Percentiles rank a stretch among this genome's conserved stretches.
Evolutionary conservation across 2,888 invertebrate species (phyloP).

Genomic region (Epirrhoe alternata): DNA sequence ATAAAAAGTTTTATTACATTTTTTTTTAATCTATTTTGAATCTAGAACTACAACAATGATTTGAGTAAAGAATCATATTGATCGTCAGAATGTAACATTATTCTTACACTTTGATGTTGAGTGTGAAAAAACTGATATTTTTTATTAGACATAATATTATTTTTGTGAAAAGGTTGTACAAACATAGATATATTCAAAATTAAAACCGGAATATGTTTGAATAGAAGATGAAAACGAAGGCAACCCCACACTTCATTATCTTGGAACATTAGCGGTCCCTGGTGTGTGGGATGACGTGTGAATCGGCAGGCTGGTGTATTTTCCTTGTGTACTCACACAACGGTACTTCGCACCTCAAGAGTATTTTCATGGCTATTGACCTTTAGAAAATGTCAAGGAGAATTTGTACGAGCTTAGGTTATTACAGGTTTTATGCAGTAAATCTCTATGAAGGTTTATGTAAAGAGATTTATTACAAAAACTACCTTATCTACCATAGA

Average conservation of each 20-base stretch:
- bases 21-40: not conserved
- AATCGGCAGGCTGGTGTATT: slow-evolving; percentile 12
- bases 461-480: too few relatives aligned
- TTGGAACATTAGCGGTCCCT: slow-evolving; percentile 18
- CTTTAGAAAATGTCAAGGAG: not conserved
- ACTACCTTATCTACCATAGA: too few relatives aligned
- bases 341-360: not conserved
- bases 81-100: too few relatives aligned
- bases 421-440: not conserved
- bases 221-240: slow-evolving; percentile 18
- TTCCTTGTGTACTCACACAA: slow-evolving; percentile 10
- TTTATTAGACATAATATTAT: too few relatives aligned
- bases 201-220: not conserved
- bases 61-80: not conserved
- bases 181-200: slow-evolving; percentile 5
- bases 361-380: slow-evolving; percentile 1
- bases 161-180: too few relatives aligned
- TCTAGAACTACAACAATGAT: not conserved
- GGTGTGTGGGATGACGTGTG: slow-evolving; percentile 21
- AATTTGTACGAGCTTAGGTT: not conserved
- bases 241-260: slow-evolving; percentile 24
- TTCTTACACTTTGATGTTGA: not conserved
- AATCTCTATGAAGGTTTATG: not conserved
- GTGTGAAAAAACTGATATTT: not conserved
- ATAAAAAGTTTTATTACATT: too few relatives aligned